Evolutionary conservation across 2,888 invertebrate genomes (phyloP).

Genomic region (Cyclophora albipunctata): DNA sequence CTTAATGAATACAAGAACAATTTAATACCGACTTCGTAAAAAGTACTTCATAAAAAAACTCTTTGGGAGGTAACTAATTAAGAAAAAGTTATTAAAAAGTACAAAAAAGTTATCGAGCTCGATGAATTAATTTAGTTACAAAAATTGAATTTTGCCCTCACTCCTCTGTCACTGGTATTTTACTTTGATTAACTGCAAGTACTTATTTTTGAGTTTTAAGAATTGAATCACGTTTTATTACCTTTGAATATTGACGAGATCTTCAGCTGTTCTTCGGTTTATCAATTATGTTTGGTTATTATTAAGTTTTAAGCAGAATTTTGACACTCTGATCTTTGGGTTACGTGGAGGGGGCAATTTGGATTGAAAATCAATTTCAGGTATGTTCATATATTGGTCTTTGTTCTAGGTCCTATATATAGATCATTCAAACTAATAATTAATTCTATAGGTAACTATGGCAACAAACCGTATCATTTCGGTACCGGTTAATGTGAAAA

Average conservation of each 20-base stretch:
- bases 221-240: slow-evolving; percentile 7
- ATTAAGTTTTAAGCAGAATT: too few relatives aligned
- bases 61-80: slow-evolving; percentile 34
- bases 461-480: too few relatives aligned
- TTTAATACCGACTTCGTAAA: slow-evolving; percentile 21
- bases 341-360: too few relatives aligned
- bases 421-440: too few relatives aligned
- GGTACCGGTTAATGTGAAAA: too few relatives aligned
- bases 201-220: slow-evolving; percentile 14
- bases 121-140: slow-evolving; percentile 50
- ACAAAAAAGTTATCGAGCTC: slow-evolving; percentile 29
- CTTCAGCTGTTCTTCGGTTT: slow-evolving; percentile 4
- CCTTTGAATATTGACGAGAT: neutral
- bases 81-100: slow-evolving; percentile 35
- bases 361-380: too few relatives aligned
- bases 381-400: too few relatives aligned
- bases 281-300: too few relatives aligned
- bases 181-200: slow-evolving; percentile 18
- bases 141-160: slow-evolving; percentile 20
- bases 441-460: too few relatives aligned
- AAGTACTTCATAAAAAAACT: slow-evolving; percentile 23
- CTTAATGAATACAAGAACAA: slow-evolving; percentile 32
- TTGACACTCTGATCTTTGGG: too few relatives aligned
- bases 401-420: too few relatives aligned
- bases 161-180: slow-evolving; percentile 32